A percentile compares a stretch with the other conserved stretches of the same genome.
phyloP scores from a whole-genome alignment of 2,888 invertebrate genomes.

The Philereme transversata region DNA sequence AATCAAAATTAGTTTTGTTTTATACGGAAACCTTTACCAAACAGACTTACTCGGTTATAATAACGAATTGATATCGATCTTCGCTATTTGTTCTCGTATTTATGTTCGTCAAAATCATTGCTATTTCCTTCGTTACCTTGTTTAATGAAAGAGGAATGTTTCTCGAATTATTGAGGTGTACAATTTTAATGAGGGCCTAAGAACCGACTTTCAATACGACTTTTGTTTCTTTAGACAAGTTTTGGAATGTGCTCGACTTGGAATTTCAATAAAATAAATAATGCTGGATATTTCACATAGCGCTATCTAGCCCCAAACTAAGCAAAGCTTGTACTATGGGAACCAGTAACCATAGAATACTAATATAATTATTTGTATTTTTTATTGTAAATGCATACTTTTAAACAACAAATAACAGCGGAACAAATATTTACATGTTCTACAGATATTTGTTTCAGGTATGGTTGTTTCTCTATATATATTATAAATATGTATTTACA shows the following conservation, averaged over 20 bases:
- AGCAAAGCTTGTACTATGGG: too few species aligned
- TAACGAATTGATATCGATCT: background rate
- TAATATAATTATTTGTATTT: too few species aligned
- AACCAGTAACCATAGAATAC: too few species aligned
- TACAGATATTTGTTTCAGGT: too few species aligned
- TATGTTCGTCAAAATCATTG: conserved; percentile 10
- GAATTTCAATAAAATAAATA: too few species aligned
- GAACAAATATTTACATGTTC: too few species aligned
- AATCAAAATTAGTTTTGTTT: background rate
- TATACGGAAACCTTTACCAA: background rate
- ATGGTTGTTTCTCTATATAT: too few species aligned
- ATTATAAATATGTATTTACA: too few species aligned
- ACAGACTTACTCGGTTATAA: background rate
- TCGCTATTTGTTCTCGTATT: conserved; percentile 1
- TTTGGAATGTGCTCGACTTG: conserved; percentile 2
- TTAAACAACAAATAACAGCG: too few species aligned
- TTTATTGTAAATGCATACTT: too few species aligned
- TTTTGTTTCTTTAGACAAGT: conserved; percentile 24
- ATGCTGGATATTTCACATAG: too few species aligned
- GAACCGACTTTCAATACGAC: conserved; percentile 17
- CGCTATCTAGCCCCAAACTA: too few species aligned
- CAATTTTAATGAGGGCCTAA: conserved; percentile 37
- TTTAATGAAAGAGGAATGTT: conserved; percentile 26
- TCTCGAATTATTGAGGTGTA: conserved; percentile 36
- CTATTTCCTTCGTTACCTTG: conserved; percentile 9